Conservation (phyloP, 1,140 invertebrate species). For the Drosophila rufa region DNA sequence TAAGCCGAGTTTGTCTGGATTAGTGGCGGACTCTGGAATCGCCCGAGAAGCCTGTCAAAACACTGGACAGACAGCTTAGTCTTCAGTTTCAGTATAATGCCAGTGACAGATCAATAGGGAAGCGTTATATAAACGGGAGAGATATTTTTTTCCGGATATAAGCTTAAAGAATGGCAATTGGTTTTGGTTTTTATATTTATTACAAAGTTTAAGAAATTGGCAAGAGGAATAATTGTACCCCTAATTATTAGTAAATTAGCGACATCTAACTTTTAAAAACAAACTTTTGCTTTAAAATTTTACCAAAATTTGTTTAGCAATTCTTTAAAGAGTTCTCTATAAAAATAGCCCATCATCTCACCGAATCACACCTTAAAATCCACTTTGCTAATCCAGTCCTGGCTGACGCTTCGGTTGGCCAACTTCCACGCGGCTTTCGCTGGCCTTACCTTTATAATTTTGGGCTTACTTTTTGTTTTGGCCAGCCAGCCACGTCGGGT, state of each 20-base stretch:
- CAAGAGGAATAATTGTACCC: too few species aligned
- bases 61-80: constrained; percentile 39
- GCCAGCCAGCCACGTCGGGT: constrained; percentile 37
- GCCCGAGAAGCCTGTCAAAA: constrained; percentile 59
- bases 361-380: constrained; percentile 7
- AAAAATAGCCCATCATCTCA: neutral
- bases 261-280: too few species aligned
- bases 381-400: constrained; percentile 36
- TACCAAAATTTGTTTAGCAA: neutral
- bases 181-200: neutral
- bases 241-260: too few species aligned
- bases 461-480: constrained; percentile 22
- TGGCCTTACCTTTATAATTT: constrained; percentile 33
- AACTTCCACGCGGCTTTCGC: constrained; percentile 23
- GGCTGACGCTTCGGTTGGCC: constrained; percentile 38
- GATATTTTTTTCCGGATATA: neutral
- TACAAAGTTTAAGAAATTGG: too few species aligned
- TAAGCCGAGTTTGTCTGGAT: constrained; percentile 80
- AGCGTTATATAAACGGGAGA: neutral
- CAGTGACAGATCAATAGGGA: constrained; percentile 18
- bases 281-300: neutral
- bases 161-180: neutral
- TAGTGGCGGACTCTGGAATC: constrained; percentile 62
- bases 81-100: constrained; percentile 16
- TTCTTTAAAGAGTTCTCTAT: neutral